These are phyloP conservation scores for Acronicta aceris DNA, from an alignment of 2,888 invertebrate species.

Conservation along the genomic window DNA sequence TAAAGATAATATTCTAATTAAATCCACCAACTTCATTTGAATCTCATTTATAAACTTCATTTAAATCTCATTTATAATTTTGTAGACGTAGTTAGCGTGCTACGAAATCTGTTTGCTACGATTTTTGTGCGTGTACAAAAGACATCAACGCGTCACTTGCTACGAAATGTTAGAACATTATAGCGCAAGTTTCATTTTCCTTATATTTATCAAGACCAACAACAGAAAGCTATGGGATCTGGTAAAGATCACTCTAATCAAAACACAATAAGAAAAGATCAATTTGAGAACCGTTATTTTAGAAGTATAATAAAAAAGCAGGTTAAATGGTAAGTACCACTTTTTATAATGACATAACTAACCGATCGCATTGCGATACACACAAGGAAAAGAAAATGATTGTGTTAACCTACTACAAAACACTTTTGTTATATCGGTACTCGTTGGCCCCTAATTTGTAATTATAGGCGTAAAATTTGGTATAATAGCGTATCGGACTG, in stretches of 20 bases:
- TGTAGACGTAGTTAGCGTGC: slow-evolving; percentile 27
- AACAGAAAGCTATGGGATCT: slow-evolving; percentile 22
- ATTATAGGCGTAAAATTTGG: slow-evolving; percentile 77
- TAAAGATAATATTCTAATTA: slow-evolving; percentile 20
- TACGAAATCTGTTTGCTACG: slow-evolving; percentile 52
- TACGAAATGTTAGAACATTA: slow-evolving; percentile 12
- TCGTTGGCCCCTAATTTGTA: slow-evolving; percentile 74
- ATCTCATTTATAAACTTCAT: slow-evolving; percentile 12
- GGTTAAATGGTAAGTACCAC: slow-evolving; percentile 48
- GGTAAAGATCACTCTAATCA: slow-evolving; percentile 33
- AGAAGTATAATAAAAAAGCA: slow-evolving; percentile 41
- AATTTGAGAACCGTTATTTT: slow-evolving; percentile 49
- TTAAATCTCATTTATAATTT: slow-evolving; percentile 8
- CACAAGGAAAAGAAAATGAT: slow-evolving; percentile 53
- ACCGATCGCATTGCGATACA: slow-evolving; percentile 38
- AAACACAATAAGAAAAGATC: slow-evolving; percentile 50
- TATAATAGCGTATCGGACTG: slow-evolving; percentile 72
- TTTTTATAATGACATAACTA: slow-evolving; percentile 56
- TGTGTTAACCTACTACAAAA: slow-evolving; percentile 62
- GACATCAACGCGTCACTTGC: slow-evolving; percentile 77
- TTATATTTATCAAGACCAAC: slow-evolving; percentile 18
- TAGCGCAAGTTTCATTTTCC: slow-evolving; percentile 2
- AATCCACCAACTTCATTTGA: slow-evolving; percentile 12
- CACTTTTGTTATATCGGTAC: slow-evolving; percentile 60
- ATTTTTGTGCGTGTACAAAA: slow-evolving; percentile 59